Base-by-base conservation (phyloP, 2,113 vertebrate genomes). In the Pelecanus crispus region DNA sequence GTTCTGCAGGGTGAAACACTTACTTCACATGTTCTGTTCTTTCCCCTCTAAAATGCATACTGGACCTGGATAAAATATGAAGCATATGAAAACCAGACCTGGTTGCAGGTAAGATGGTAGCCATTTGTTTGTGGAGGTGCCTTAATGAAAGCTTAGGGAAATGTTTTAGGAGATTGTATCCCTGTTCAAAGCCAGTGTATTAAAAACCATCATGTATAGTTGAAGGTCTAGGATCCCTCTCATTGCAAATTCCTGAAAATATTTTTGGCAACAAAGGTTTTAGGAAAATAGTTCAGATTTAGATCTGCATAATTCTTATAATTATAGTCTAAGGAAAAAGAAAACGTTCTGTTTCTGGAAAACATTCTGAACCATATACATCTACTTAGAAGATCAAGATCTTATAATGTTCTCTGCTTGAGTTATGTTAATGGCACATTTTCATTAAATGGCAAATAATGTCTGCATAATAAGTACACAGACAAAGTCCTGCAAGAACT, bases 131-230 rank as follows among this genome's bases (percentile, higher is more conserved):
- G 3, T 36, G 17, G 8, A 68, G 2, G 2, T 34, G 18, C 31
- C 44, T 90, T 66, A 70, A 36, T 44, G 47, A 80, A 75, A 83
- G 3, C 4, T 88, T 65, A 66, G 17, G n/a, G 10, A 79, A 79
- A 38, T 1, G 3, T 13, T 85, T 93, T 75, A 90, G 47, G 49
- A 90, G 29, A 47, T 47, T 2, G 4, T 45, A 45, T 25, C 17
- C 3, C 13, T 36, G 7, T 49, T 85, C 66, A 94, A 85, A 95
- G 11, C 10, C 32, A 42, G 17, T 19, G 78, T 40, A 56, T 72
- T 68, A 0, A 3, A 59, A 85, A 90, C 17, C 2, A 0, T 44
- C 26, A 36, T 12, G 3, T n/a, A 4, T 13, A 55, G 11, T 18
- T 82, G 31, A 75, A 79, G 28, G 29, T 50, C 24, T 73, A 50